Percentiles rank a stretch among this genome's conserved stretches.
phyloP scores from a whole-genome alignment of 2,888 invertebrate genomes.

The Tachina fera region DNA sequence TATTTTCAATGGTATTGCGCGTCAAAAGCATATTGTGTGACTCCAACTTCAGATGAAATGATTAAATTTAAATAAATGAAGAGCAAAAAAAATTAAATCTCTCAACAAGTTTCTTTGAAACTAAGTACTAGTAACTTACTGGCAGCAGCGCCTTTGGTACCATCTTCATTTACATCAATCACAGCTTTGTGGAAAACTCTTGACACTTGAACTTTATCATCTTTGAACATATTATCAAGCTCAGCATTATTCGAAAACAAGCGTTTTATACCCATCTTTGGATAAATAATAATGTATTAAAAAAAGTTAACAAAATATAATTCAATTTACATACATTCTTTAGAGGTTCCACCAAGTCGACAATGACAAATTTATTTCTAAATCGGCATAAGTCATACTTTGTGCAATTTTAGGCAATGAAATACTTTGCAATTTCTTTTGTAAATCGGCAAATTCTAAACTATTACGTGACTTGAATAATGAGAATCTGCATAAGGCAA shows the following conservation, averaged over 20 bases:
- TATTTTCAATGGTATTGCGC: too few relatives aligned
- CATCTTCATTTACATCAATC: too few relatives aligned
- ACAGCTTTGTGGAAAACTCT: too few relatives aligned
- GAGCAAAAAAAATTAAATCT: too few relatives aligned
- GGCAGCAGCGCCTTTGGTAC: too few relatives aligned
- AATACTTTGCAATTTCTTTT: conserved; percentile 84
- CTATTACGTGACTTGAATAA: conserved; percentile 86
- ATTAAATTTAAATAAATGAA: too few relatives aligned
- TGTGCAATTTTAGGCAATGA: conserved; percentile 63
- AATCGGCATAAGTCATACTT: conserved; percentile 73
- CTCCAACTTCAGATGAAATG: too few relatives aligned
- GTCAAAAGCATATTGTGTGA: too few relatives aligned
- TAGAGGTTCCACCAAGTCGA: conserved; percentile 87
- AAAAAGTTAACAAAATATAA: background rate
- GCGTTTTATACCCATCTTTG: conserved; percentile 86
- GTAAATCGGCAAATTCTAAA: conserved; percentile 84
- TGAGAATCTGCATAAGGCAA: conserved; percentile 88
- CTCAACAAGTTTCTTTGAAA: too few relatives aligned
- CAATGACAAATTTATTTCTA: conserved; percentile 84
- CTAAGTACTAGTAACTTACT: too few relatives aligned
- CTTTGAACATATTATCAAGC: conserved; percentile 85
- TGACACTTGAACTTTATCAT: too few relatives aligned
- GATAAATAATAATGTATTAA: background rate
- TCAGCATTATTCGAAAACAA: conserved; percentile 86
- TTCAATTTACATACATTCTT: conserved; percentile 83